Evolutionary conservation across 2,113 vertebrate genomes (phyloP), one percentile per base, ranked within the genome.

Genomic region (Vulpes vulpes): DNA sequence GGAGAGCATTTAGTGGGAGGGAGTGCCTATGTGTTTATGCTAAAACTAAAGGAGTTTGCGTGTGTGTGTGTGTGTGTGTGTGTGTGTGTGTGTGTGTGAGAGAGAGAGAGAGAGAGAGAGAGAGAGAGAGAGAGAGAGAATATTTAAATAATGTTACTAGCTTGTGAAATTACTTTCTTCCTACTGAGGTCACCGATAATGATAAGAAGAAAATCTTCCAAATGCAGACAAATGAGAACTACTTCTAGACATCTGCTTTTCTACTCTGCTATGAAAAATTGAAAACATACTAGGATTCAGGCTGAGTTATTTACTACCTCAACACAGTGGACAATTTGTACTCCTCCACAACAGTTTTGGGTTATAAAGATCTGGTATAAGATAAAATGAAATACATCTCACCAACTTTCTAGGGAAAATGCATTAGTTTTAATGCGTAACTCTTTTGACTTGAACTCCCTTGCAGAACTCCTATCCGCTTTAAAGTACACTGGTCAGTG

Each of bases 241-340:
- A 19, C 76, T 87, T 89, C 87, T 85, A 93, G 22, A 89, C 12
- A 85, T 85, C 15, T 84, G 23, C 20, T 92, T 64, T 88, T 87
- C 38, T 43, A 22, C 87, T 74, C 32, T 86, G 27, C 32, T 82
- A 78, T 2, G 3, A 93, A 85, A 96, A 93, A 89, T 30, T 64
- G 8, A 88, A 84, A 15, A 32, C 7, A 51, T 80, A 81, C 11
- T 88, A 62, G 16, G 85, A 80, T 95, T 88, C 69, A 85, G 49
- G 59, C 60, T 97, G 69, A 80, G 23, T 84, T 88, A 95, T 91
- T 84, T 85, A 95, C 67, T 91, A 22, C 32, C 60, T 79, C 38
- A 93, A 43, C 30, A 96, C n/a, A 74, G 51, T 84, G n/a, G 14
- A 93, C 38, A 94, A 69, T 88, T 89, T 60, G n/a, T 20, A 89